These are phyloP conservation scores for Kryptolebias marmoratus DNA, from an alignment of 2,113 vertebrate genomes.

Conservation along the genomic window DNA sequence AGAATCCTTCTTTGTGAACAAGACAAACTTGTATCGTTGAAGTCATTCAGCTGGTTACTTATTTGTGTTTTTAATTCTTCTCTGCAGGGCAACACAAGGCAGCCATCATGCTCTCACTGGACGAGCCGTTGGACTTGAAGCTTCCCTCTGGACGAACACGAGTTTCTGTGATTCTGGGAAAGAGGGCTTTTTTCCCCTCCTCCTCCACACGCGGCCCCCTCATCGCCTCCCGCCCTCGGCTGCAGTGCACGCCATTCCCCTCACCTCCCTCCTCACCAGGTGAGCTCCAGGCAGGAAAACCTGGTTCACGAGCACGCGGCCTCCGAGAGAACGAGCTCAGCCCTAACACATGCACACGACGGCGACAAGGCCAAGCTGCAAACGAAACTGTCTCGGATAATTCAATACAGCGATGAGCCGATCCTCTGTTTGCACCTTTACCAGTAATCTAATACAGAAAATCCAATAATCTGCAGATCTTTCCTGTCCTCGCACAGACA, in stretches of 20 bases:
- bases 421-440: slow-evolving; percentile 49
- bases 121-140: slow-evolving; percentile 95
- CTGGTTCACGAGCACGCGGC: too few relatives aligned
- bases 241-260: slow-evolving; percentile 78
- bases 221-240: slow-evolving; percentile 68
- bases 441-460: slow-evolving; percentile 49
- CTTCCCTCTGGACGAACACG: slow-evolving; percentile 83
- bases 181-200: slow-evolving; percentile 56
- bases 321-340: too few relatives aligned
- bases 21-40: neutral
- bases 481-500: slow-evolving; percentile 29
- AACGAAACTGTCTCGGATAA: slow-evolving; percentile 12
- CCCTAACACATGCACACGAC: neutral
- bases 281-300: slow-evolving; percentile 49
- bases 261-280: slow-evolving; percentile 81
- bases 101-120: slow-evolving; percentile 89
- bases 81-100: slow-evolving; percentile 30
- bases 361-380: slow-evolving; percentile 2
- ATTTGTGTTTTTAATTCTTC: slow-evolving; percentile 37
- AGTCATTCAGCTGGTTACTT: neutral
- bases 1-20: too few relatives aligned
- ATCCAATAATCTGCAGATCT: slow-evolving; percentile 30
- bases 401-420: slow-evolving; percentile 22
- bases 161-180: slow-evolving; percentile 74
- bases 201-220: slow-evolving; percentile 73